A percentile compares a stretch with the other conserved stretches of the same genome.
phyloP scores from a whole-genome alignment of 2,888 invertebrate genomes.

The Oscheius sp. region DNA sequence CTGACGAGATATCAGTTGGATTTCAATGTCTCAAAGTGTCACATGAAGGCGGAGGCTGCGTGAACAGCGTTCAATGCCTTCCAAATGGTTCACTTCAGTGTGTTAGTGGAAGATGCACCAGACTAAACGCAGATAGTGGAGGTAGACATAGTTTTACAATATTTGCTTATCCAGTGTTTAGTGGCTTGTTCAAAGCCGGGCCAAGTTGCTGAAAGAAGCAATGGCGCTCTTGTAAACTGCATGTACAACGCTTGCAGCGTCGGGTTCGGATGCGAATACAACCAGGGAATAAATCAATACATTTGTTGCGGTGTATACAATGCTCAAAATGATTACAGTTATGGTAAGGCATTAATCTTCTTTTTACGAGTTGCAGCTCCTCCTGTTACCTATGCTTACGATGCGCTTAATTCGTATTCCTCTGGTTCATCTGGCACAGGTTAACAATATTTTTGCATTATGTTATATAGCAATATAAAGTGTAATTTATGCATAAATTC shows the following conservation, averaged over 20 bases:
- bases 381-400: conserved; percentile 5
- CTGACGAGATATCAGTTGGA: conserved; percentile 23
- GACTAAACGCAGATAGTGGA: conserved; percentile 3
- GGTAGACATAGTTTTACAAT: not conserved
- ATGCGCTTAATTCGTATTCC: not conserved
- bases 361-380: not conserved
- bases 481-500: not conserved
- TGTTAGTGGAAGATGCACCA: conserved; percentile 17
- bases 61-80: conserved; percentile 30
- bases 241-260: conserved; percentile 34
- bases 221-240: conserved; percentile 28
- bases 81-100: conserved; percentile 29
- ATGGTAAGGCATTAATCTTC: conserved; percentile 9
- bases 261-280: conserved; percentile 38
- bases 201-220: conserved; percentile 14
- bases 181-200: conserved; percentile 29
- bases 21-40: conserved; percentile 26
- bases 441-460: not conserved
- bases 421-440: not conserved
- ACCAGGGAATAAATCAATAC: conserved; percentile 24
- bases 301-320: conserved; percentile 33
- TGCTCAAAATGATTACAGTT: conserved; percentile 30
- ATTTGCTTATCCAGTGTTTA: conserved; percentile 9
- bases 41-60: conserved; percentile 31
- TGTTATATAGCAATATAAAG: too few species aligned